Evolutionary conservation across 2,888 invertebrate genomes (phyloP), one percentile per base, ranked within the genome.

Genomic region (Noctua comes): DNA sequence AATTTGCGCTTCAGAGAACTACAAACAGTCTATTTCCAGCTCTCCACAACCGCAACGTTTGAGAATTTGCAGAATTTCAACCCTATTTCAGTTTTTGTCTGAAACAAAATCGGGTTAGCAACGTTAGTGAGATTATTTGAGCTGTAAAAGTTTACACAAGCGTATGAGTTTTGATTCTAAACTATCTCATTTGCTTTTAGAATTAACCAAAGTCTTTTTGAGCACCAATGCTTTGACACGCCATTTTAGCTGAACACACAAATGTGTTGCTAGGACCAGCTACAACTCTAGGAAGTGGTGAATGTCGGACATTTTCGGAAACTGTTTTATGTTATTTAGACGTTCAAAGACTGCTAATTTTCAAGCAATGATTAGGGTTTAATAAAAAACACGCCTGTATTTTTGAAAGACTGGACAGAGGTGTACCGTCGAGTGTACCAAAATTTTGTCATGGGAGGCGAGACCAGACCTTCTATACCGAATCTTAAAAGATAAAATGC

Each of bases 121-220:
- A 59, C 21, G 57, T 36, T 40, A 64, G 16, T 11, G 75, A n/a
- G 31, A 54, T 48, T 68, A 31, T 68, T 82, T 72, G n/a, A 82
- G n/a, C n/a, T 68, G n/a, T 31, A 18, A 27, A 66, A 59, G 43
- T 70, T 70, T n/a, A 46, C n/a, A 54, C 31, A 21, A 62, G 18
- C 43, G 7, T 5, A 7, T 0, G 18, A 16, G 0, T 27, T 62
- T 75, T 71, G 36, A 8, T 65, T 21, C 6, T 10, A 10, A 40
- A 18, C 24, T n/a, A 40, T 54, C 7, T 40, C 16, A 36, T 46
- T 71, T 40, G 16, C 40, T 65, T 65, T 65, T 40, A n/a, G n/a
- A 65, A 43, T 65, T 21, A 8, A 43, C 16, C 24, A 16, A 2
- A 64, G n/a, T 43, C 2, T 43, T n/a, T 65, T 65, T 65, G 2